A percentile compares a stretch with the other conserved stretches of the same genome.
These are phyloP conservation scores for Drosophila subpulchrella DNA, from an alignment of 1,140 invertebrate genomes.

Conservation along the genomic window DNA sequence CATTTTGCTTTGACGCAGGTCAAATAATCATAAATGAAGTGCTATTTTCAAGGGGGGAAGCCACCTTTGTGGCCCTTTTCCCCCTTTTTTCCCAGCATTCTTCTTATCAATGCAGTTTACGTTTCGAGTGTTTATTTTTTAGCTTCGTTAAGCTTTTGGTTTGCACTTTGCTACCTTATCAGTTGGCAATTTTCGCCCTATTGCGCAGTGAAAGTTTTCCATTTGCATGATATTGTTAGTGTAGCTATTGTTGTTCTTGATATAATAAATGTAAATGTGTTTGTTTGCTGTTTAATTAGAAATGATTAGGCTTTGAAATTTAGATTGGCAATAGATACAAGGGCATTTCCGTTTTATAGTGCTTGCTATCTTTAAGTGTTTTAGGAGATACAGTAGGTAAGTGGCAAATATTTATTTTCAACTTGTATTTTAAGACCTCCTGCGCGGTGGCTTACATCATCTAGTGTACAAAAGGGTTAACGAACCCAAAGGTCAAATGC, in stretches of 20 bases:
- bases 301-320: conserved; percentile 34
- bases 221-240: conserved; percentile 21
- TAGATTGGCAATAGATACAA: neutral
- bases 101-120: conserved; percentile 64
- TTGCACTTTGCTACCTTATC: conserved; percentile 68
- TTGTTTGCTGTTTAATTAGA: conserved; percentile 38
- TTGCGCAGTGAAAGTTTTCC: conserved; percentile 83
- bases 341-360: neutral
- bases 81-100: neutral
- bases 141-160: conserved; percentile 27
- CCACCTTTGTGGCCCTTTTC: neutral
- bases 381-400: neutral
- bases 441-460: conserved; percentile 54
- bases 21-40: conserved; percentile 47
- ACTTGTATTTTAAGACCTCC: conserved; percentile 2
- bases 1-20: conserved; percentile 39
- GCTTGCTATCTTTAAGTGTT: neutral
- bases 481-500: conserved; percentile 74
- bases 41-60: conserved; percentile 3
- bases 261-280: conserved; percentile 38
- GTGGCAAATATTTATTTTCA: neutral
- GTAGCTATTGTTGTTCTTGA: conserved; percentile 8
- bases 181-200: conserved; percentile 56
- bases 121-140: conserved; percentile 43
- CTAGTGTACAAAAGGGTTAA: conserved; percentile 44